Conservation (phyloP, 1,140 invertebrate genomes). For the Lycorma delicatula region DNA sequence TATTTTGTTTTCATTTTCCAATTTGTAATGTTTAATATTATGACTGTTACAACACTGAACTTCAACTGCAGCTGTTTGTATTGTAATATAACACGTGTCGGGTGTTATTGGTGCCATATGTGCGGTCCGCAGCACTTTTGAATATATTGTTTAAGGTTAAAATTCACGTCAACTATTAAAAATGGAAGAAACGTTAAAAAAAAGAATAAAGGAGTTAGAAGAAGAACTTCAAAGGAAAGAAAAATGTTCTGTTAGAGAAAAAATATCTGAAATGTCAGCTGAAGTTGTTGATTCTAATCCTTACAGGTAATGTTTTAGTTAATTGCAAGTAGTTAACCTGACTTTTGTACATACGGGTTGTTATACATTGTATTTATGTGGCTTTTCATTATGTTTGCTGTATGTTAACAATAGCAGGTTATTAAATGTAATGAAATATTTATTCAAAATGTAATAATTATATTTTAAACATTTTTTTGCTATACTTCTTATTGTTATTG, state of each 20-base stretch:
- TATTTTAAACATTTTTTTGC: neutral
- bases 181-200: slow-evolving; percentile 40
- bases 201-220: slow-evolving; percentile 46
- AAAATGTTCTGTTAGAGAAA: slow-evolving; percentile 39
- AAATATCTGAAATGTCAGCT: slow-evolving; percentile 68
- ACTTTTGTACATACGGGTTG: neutral
- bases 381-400: neutral
- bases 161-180: too few species aligned
- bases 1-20: too few species aligned
- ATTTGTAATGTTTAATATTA: too few species aligned
- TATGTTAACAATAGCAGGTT: neutral
- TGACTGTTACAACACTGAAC: too few species aligned
- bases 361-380: neutral
- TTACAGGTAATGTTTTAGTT: slow-evolving; percentile 64
- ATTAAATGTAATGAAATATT: slow-evolving; percentile 13
- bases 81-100: too few species aligned
- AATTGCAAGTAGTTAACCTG: neutral
- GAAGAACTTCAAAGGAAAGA: slow-evolving; percentile 41
- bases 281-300: slow-evolving; percentile 99
- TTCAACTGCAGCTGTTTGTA: too few species aligned
- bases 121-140: too few species aligned
- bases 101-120: too few species aligned
- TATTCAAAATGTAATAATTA: neutral
- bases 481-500: neutral
- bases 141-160: too few species aligned